Percentiles rank a stretch among this genome's conserved stretches.
These are phyloP conservation scores for Alviniconcha marisindica DNA, from an alignment of 1,140 invertebrate genomes.

Conservation along the genomic window DNA sequence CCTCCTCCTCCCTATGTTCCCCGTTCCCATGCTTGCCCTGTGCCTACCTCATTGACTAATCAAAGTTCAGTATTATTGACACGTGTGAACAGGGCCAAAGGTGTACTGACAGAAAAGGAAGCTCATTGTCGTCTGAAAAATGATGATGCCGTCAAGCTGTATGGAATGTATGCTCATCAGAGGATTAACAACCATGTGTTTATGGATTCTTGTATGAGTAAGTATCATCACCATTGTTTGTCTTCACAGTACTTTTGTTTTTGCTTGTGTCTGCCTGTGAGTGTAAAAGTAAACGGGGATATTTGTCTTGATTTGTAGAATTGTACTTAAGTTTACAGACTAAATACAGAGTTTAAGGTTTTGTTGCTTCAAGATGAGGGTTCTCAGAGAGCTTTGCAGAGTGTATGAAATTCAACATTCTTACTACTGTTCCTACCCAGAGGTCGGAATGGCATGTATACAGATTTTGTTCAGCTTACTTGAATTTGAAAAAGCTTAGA, in stretches of 20 bases:
- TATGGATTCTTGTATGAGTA: constrained; percentile 61
- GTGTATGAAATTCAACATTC: too few species aligned
- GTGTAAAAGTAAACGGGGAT: too few species aligned
- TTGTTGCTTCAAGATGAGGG: too few species aligned
- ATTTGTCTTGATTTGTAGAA: too few species aligned
- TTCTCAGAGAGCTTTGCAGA: too few species aligned
- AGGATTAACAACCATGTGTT: constrained; percentile 72
- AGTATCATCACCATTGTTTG: constrained; percentile 11
- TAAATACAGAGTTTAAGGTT: too few species aligned
- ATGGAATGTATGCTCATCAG: constrained; percentile 60
- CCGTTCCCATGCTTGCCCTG: constrained; percentile 14
- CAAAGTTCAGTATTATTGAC: constrained; percentile 46
- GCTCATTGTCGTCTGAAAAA: constrained; percentile 57
- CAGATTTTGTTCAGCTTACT: too few species aligned
- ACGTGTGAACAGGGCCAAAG: constrained; percentile 54
- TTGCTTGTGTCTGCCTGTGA: too few species aligned
- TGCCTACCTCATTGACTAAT: constrained; percentile 30
- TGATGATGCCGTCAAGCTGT: constrained; percentile 63
- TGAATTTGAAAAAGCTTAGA: too few species aligned
- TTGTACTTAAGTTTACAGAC: too few species aligned
- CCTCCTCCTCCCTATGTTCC: constrained; percentile 58
- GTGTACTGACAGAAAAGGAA: constrained; percentile 60
- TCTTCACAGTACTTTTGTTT: constrained; percentile 10
- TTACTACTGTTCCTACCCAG: too few species aligned
- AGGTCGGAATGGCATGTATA: too few species aligned